phyloP scores from a whole-genome alignment of 2,113 vertebrate species.

The Himantopus leucocephalus region DNA sequence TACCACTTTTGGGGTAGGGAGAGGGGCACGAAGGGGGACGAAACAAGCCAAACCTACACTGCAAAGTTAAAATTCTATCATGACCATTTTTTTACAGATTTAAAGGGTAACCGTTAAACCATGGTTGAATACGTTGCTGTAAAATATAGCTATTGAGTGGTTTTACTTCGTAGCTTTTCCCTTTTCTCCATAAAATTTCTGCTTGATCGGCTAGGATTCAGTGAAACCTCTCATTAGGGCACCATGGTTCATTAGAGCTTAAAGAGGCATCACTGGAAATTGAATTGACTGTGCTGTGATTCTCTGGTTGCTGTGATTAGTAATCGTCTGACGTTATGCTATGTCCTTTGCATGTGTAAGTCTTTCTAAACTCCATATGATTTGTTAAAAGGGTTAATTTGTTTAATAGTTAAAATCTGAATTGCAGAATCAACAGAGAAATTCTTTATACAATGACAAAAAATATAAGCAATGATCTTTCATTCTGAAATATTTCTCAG shows the following conservation, averaged over 20 bases:
- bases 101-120: not conserved
- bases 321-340: not conserved
- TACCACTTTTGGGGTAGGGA: not conserved
- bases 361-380: not conserved
- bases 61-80: not conserved
- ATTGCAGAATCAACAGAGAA: not conserved
- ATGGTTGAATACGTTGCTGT: not conserved
- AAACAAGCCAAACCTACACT: not conserved
- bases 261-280: conserved; percentile 72
- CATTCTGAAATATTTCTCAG: not conserved
- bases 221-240: conserved; percentile 76
- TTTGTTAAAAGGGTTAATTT: conserved; percentile 8
- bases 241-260: conserved; percentile 74
- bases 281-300: conserved; percentile 69
- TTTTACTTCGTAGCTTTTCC: conserved; percentile 52
- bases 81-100: not conserved
- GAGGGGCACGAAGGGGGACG: not conserved
- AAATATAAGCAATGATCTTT: not conserved
- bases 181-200: conserved; percentile 61
- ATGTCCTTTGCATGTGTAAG: conserved; percentile 3
- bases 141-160: conserved; percentile 44
- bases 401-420: not conserved
- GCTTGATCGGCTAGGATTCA: conserved; percentile 64
- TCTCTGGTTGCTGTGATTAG: conserved; percentile 12
- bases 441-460: not conserved